phyloP scores from a whole-genome alignment of 2,888 invertebrate genomes.

The Dryocosmus kuriphilus region DNA sequence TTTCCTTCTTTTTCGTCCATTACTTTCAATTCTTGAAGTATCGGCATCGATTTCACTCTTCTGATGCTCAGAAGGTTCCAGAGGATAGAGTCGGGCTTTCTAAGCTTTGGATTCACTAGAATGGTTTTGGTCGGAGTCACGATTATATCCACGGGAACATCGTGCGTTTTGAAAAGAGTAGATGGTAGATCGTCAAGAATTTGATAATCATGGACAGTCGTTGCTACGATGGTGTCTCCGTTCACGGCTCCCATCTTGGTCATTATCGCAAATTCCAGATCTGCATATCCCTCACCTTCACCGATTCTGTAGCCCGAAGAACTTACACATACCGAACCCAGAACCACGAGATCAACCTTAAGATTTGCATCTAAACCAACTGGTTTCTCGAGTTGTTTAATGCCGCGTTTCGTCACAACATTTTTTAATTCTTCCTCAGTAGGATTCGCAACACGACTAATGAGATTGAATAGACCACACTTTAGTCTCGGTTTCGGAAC shows the following conservation, averaged over 20 bases:
- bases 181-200: conserved; percentile 87
- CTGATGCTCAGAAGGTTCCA: conserved; percentile 89
- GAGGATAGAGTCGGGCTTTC: conserved; percentile 86
- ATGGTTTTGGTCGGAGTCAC: conserved; percentile 90
- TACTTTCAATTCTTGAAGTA: conserved; percentile 85
- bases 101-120: conserved; percentile 80
- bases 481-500: conserved; percentile 88
- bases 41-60: conserved; percentile 85
- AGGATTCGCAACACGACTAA: conserved; percentile 83
- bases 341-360: conserved; percentile 86
- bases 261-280: conserved; percentile 90
- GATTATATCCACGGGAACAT: conserved; percentile 92
- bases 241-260: conserved; percentile 88
- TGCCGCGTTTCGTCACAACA: conserved; percentile 82
- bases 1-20: conserved; percentile 84
- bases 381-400: conserved; percentile 85
- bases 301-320: conserved; percentile 90
- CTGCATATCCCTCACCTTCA: conserved; percentile 92
- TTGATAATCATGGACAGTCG: conserved; percentile 92
- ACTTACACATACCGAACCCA: conserved; percentile 93
- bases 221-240: conserved; percentile 86
- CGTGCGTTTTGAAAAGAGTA: conserved; percentile 87
- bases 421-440: conserved; percentile 80
- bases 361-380: conserved; percentile 83
- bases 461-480: conserved; percentile 85